Evolutionary conservation across 2,888 invertebrate species (phyloP), one percentile per base, ranked within the genome.

Genomic region (Diogma glabrata): DNA sequence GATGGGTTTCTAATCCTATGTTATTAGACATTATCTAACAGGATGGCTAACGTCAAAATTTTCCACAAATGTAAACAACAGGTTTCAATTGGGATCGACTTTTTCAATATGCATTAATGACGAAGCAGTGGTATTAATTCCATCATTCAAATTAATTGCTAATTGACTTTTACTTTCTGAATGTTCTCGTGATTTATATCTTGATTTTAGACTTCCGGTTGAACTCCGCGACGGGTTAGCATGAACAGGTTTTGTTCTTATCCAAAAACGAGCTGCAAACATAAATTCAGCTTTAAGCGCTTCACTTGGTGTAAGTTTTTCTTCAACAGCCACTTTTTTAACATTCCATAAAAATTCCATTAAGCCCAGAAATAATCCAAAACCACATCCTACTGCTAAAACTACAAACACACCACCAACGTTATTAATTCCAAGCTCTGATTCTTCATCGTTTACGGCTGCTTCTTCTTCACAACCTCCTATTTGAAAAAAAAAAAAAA

Each of bases 401-500:
- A 91, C 87, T 14, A 90, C 75, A 66, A 90, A 91, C 51, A 90
- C 86, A 58, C 90, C 90, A 57, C 88, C 89, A 0, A 89, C 87
- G 64, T 92, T 88, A 17, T 49, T 53, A 19, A 56, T 50, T 40
- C 54, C 56, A 7, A 56, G 24, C 28, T 55, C 57, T 3, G 30
- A 19, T 14, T 28, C 28, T 33, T 24, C 16, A 20, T 30, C 22
- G 4, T 9, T 17, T 19, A 17, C 26, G 14, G 16, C 8, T 20
- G 40, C 30, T 9, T 26, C 36, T 12, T 51, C 47, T 19, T 48
- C 38, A 24, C 38, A 23, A 19, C 45, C 48, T 24, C 53, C 53
- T 53, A 23, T 22, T 3, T 8, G 9, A 10, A 20, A 10, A n/a
- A n/a, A 43, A 43, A 22, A 43, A 43, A 43, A 43, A 43, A 2